Evolutionary conservation across 53 echinoderm and acorn worm species (phyloP), one percentile per base, ranked within the genome.

Genomic region (Actinopyga echinites): DNA sequence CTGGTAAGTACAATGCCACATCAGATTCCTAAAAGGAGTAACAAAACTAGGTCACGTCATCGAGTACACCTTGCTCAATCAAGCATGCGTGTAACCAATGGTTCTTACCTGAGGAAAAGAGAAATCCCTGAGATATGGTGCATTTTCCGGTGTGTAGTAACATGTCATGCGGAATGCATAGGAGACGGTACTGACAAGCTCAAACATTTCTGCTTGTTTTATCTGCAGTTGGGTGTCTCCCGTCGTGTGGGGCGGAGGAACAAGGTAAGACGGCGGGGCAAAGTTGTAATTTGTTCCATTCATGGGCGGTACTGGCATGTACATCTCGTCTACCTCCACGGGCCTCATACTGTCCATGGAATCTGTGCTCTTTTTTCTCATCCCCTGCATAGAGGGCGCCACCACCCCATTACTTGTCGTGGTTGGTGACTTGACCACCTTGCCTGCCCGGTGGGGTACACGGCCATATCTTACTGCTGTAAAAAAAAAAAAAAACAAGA

Each of bases 151-250:
- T 35, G 86, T 89, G 85, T 99, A 99, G 80, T 94, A 82, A 85
- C 99, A 99, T 34, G 99, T 99, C 90, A 99, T 93, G 19, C 93
- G 92, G 89, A 92, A 99, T 25, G 94, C 94, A 49, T 92, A 99
- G 12, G 99, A 92, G 73, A 99, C 89, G 21, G 94, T 93, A 77
- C 94, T 94, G 23, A 99, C 99, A 59, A 99, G 75, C 54, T 99
- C 99, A 63, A 92, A 99, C 99, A 99, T 99, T 77, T 99, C 94
- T 12, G 92, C 92, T 86, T 99, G 99, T 67, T 99, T 99, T 12
- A 87, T 20, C 58, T 95, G 90, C n/a, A 99, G 69, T 67, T 84
- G 65, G 30, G 84, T 55, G 65, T 93, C 90, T 28, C 68, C 78
- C 11, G 85, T 65, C 45, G 90, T 86, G 52, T 73, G 89, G 32